Base-by-base conservation (phyloP, 1,140 invertebrate genomes). In the Myzus persicae region DNA sequence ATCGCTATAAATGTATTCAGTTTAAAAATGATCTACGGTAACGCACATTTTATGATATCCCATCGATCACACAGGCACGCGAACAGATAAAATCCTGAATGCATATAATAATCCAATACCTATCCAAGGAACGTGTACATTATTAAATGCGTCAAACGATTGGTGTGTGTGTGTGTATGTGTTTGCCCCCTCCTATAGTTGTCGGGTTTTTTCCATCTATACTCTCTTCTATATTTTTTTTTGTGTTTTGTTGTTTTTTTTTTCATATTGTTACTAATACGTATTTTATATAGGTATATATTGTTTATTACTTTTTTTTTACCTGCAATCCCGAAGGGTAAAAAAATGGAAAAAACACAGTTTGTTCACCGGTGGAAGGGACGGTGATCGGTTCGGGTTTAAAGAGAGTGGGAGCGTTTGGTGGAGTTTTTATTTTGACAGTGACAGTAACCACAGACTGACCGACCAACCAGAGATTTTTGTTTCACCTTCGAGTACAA, bases 401-500 rank as follows among this genome's bases (percentile, higher is more conserved):
- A 51, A 93, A 84, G 81, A 93, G 91, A 85, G 91, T 84, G 91
- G 81, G 91, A 84, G 91, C 91, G 91, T 93, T 93, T 7, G 91
- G 91, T 93, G 91, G 91, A 93, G 91, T 93, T 85, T 93, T 93
- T 93, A 93, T 93, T 93, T 93, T 93, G 91, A 93, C 91, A 93
- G 91, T 93, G 81, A 85, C 91, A 93, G 91, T 93, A 93, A 93
- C 76, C 81, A 93, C 91, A 84, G 91, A 93, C 76, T 93, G 91
- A 93, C 91, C 91, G 91, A 93, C 91, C 91, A 93, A 93, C 91
- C 91, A 82, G 91, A 93, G 91, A 93, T 93, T 93, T 93, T 93
- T 85, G 91, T 93, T 93, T 93, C 81, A 93, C 91, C 91, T 85
- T 54, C 91, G 81, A 93, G 91, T 93, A 93, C 91, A 93, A 93